Conservation (phyloP, 2,888 invertebrate genomes). For the Meandrusa payeni region DNA sequence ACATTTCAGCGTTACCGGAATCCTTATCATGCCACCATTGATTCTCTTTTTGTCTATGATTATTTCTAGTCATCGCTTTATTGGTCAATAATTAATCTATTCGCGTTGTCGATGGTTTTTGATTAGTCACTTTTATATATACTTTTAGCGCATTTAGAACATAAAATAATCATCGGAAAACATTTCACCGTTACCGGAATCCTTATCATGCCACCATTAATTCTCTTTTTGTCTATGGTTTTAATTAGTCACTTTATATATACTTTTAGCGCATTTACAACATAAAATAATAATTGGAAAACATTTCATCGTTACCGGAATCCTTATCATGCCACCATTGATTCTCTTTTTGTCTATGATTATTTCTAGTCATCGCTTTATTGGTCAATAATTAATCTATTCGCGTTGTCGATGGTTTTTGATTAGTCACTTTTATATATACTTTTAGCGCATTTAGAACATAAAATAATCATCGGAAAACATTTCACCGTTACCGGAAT, state of each 20-base stretch:
- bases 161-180: no score
- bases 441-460: no score
- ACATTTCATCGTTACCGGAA: constrained; percentile 56
- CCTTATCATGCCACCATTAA: no score
- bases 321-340: constrained; percentile 65
- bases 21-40: constrained; percentile 65
- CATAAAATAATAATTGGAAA: constrained; percentile 59
- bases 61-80: constrained; percentile 53
- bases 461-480: no score
- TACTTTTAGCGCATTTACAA: no score
- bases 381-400: constrained; percentile 72
- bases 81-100: constrained; percentile 72
- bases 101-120: constrained; percentile 70
- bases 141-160: no score
- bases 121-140: constrained; percentile 79
- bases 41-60: constrained; percentile 54
- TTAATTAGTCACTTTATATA: no score
- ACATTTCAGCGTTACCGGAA: constrained; percentile 56
- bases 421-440: constrained; percentile 79
- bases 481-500: no score
- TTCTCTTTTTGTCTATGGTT: no score
- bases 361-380: constrained; percentile 53
- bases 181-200: no score
- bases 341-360: constrained; percentile 54
- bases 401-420: constrained; percentile 70